A percentile compares a stretch with the other conserved stretches of the same genome.
phyloP scores from a whole-genome alignment of 2,888 invertebrate genomes.

The Alloplasta piceator region DNA sequence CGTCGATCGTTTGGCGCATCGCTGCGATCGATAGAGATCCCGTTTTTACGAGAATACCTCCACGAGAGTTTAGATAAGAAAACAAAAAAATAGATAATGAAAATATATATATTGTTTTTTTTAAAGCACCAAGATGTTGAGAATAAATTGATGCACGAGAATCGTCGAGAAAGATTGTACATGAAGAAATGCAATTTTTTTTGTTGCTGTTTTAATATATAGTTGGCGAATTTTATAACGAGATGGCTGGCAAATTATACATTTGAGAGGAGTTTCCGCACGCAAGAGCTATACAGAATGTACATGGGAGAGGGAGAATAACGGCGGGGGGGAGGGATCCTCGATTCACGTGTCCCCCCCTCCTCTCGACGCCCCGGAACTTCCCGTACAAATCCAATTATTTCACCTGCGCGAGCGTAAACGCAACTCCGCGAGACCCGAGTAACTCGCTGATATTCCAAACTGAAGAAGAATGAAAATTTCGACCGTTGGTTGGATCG shows the following conservation, averaged over 20 bases:
- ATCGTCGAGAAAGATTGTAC: slow-evolving; percentile 17
- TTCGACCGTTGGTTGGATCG: too few relatives aligned
- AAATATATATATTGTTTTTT: neutral
- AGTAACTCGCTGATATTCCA: too few relatives aligned
- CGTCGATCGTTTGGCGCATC: slow-evolving; percentile 6
- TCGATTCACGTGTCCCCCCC: neutral
- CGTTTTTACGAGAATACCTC: slow-evolving; percentile 22
- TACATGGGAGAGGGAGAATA: neutral
- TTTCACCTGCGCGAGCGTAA: slow-evolving; percentile 8
- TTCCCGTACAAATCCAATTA: slow-evolving; percentile 7
- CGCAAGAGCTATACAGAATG: neutral
- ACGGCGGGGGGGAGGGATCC: neutral
- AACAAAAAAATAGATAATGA: neutral
- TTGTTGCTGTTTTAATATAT: neutral
- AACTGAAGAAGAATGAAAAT: too few relatives aligned
- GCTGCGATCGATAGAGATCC: slow-evolving; percentile 46
- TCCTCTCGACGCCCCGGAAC: neutral
- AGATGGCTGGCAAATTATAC: slow-evolving; percentile 9
- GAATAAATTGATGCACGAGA: neutral
- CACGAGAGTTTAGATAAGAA: neutral
- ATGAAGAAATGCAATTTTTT: slow-evolving; percentile 1
- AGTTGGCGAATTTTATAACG: slow-evolving; percentile 2
- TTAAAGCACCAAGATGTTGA: neutral
- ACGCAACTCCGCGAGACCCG: too few relatives aligned
- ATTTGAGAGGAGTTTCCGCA: neutral